Evolutionary conservation across 1,140 invertebrate species (phyloP), one percentile per base, ranked within the genome.

Genomic region (Sycobia sp.): DNA sequence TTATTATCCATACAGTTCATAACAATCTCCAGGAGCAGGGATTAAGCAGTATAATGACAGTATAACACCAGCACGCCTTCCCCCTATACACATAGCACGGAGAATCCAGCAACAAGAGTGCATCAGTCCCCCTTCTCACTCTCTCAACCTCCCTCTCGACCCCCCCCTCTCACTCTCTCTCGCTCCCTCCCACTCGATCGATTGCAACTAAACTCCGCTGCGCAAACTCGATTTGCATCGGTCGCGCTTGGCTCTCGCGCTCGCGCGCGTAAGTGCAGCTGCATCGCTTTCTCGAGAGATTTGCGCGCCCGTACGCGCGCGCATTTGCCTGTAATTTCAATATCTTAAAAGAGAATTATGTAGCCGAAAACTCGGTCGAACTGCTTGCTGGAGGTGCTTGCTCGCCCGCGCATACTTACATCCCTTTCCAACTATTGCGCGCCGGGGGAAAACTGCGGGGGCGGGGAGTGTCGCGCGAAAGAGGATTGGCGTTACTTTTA

Each of bases 221-320:
- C 62, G 61, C 67, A 71, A 64, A 71, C 61, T 67, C 63, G 63
- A 71, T 69, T 69, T 71, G 67, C 67, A 71, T 71, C 67, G 56
- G 29, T 32, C 5, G n/a, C n/a, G n/a, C n/a, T n/a, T 32, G 29
- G 29, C 29, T 11, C 43, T 64, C 47, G 61, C 57, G 66, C 22
- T 11, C 51, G 23, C 49, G 10, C 49, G 10, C 22, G 36, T 14
- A 43, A 22, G 50, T 62, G 60, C 65, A 67, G 65, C 65, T 69
- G 67, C 66, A 69, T 56, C 55, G 46, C 55, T 62, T n/a, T 65
- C 59, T 53, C 61, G 46, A 67, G 65, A 66, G 69, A 65, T 69
- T 69, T 66, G 18, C 23, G 20, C 56, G 51, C 41, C 22, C 1
- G 9, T 14, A 18, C 39, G n/a, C 3, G n/a, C n/a, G 23, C 18